Evolutionary conservation across 1,140 invertebrate species (phyloP), one percentile per base, ranked within the genome.

Genomic region (Drosophila serrata): DNA sequence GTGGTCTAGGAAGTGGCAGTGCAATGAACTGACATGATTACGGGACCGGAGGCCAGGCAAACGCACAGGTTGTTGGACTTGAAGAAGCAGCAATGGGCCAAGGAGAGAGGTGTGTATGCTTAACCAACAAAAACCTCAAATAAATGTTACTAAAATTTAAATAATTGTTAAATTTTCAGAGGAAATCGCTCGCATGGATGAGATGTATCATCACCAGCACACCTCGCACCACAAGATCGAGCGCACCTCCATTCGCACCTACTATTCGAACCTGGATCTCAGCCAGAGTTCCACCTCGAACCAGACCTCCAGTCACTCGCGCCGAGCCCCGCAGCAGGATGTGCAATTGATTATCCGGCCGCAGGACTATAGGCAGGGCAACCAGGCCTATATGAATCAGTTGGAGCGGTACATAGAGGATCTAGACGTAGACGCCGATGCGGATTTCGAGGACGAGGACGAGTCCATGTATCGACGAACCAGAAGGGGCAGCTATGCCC

Each of bases 71-170:
- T 96, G 67, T 82, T 96, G 72, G 95, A 96, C 91, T 93, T 95
- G 75, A 96, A 96, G 76, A 95, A 94, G 82, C 92, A 95, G 55
- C 95, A 96, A 93, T 96, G 95, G 95, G 95, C 95, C 55, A 94
- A 93, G 82, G 95, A 96, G 93, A 93, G 93, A 93, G 95, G 95
- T 96, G 92, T 69, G 81, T 24, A n/a, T 0, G 19, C 6, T 3
- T 0, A 15, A 8, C 12, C 13, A n/a, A 17, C 31, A 5, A 3
- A 7, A 22, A 24, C 6, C 1, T 0, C 9, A 13, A 1, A 12
- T 9, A 17, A 12, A 6, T 29, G 13, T n/a, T 13, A 37, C 17
- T 8, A 1, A 3, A 6, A 5, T 40, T 5, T 1, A 7, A n/a
- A 37, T 24, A 46, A 24, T 29, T 15, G 5, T n/a, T 17, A 2